phyloP scores from a whole-genome alignment of 2,113 vertebrate species.

The Motacilla alba region DNA sequence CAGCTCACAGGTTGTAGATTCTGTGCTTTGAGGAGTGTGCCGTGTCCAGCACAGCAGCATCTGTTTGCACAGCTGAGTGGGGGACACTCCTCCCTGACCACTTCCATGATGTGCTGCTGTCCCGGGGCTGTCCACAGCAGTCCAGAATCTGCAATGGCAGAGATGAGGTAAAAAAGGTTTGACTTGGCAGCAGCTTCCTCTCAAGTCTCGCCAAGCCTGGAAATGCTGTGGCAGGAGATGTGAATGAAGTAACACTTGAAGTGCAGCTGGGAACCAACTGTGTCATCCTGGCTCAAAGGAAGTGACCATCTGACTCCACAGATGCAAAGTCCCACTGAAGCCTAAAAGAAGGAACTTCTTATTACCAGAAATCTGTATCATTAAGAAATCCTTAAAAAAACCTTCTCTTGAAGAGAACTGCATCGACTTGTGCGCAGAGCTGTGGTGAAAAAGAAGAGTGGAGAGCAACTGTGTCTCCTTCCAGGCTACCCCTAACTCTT shows the following conservation, averaged over 20 bases:
- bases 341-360: neutral
- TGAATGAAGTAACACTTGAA: neutral
- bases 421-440: neutral
- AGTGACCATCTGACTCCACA: neutral
- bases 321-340: neutral
- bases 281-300: neutral
- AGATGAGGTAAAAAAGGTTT: neutral
- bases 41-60: neutral
- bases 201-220: neutral
- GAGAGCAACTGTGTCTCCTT: neutral
- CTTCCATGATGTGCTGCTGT: fast-evolving
- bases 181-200: neutral
- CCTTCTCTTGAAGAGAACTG: neutral
- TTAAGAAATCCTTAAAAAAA: neutral
- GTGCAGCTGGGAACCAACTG: neutral
- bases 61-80: neutral
- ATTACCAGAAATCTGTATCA: neutral
- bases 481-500: neutral
- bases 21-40: neutral
- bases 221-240: fast-evolving
- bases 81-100: neutral
- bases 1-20: fast-evolving
- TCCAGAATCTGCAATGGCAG: neutral
- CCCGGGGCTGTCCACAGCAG: fast-evolving
- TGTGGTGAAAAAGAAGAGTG: neutral